Conservation (phyloP, 2,797 vertebrate genomes). For the Heterohyrax brucei region DNA sequence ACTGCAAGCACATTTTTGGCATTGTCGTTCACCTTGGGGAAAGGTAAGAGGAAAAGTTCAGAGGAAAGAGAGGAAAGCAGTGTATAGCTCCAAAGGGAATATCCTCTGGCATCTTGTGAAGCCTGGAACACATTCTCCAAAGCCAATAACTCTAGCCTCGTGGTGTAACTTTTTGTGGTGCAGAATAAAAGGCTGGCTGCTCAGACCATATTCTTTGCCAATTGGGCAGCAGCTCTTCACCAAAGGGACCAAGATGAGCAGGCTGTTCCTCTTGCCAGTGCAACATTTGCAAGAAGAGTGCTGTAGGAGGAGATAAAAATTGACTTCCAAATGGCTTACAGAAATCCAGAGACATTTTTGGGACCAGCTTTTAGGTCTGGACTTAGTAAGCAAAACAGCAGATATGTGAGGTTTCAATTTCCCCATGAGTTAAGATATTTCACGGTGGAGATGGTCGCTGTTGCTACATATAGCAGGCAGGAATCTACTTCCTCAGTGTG, state of each 20-base stretch:
- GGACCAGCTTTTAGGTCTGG: constrained; percentile 64
- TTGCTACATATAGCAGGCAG: neutral
- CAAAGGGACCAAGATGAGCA: neutral
- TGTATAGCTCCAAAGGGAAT: neutral
- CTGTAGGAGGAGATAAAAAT: constrained; percentile 74
- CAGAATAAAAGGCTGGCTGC: neutral
- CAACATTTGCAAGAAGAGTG: constrained; percentile 28
- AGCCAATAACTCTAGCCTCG: neutral
- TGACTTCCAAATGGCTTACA: constrained; percentile 69
- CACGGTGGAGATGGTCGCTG: neutral
- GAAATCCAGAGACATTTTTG: constrained; percentile 49
- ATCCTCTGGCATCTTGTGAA: neutral
- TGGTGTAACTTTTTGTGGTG: fast-evolving
- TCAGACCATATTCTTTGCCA: neutral
- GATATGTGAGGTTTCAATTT: constrained; percentile 51
- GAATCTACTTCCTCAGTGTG: neutral
- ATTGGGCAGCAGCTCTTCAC: neutral
- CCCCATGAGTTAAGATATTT: constrained; percentile 21
- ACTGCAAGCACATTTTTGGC: neutral
- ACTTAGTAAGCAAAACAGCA: constrained; percentile 55
- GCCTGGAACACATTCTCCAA: neutral
- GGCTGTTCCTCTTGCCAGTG: constrained; percentile 17
- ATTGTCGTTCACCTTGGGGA: constrained; percentile 19
- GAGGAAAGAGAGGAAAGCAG: neutral
- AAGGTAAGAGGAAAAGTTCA: constrained; percentile 20